Percentiles rank a stretch among this genome's conserved stretches.
Conservation (phyloP, 1,140 invertebrate species). For the Muscidifurax raptorellus region DNA sequence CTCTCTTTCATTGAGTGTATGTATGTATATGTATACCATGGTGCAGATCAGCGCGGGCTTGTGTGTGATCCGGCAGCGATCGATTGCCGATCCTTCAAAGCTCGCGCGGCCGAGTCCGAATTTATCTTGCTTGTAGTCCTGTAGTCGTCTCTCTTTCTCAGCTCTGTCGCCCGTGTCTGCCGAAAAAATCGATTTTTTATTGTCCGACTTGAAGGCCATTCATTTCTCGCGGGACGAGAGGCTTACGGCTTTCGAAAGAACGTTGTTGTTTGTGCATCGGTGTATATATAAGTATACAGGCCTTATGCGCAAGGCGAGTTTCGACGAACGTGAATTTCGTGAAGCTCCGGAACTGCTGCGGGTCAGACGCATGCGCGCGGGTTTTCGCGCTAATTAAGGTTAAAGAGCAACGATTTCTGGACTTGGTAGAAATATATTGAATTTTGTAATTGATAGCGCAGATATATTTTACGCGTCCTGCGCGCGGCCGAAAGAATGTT, state of each 20-base stretch:
- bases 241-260: slow-evolving; percentile 1
- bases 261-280: too few relatives aligned
- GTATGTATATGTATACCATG: too few relatives aligned
- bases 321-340: too few relatives aligned
- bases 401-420: not conserved
- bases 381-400: slow-evolving; percentile 8
- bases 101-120: not conserved
- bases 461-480: slow-evolving; percentile 27
- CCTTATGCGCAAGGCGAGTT: not conserved
- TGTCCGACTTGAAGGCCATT: slow-evolving; percentile 27
- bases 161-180: not conserved
- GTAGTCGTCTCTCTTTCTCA: not conserved
- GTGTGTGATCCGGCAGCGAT: slow-evolving; percentile 11
- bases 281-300: too few relatives aligned
- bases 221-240: slow-evolving; percentile 3
- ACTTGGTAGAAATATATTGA: slow-evolving; percentile 6
- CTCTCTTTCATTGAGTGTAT: not conserved
- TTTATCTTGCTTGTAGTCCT: slow-evolving; percentile 40
- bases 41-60: not conserved
- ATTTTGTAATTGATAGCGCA: slow-evolving; percentile 13
- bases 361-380: not conserved
- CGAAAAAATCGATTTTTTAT: slow-evolving; percentile 42
- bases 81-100: slow-evolving; percentile 35
- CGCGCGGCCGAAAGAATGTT: not conserved
- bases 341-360: not conserved